Evolutionary conservation across 2,797 vertebrate genomes (phyloP).

Genomic region (Clarias pachynema): DNA sequence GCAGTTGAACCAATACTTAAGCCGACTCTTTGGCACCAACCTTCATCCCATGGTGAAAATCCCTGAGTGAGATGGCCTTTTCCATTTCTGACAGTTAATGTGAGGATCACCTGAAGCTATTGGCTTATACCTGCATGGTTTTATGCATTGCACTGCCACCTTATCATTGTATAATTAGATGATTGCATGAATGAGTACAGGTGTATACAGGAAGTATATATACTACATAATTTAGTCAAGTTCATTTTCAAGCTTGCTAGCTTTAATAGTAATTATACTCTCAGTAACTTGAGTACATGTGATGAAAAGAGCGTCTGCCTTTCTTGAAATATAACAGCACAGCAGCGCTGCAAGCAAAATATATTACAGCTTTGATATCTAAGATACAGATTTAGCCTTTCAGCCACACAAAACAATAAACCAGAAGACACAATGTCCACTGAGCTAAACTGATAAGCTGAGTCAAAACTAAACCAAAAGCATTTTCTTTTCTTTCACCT

Average conservation of each 20-base stretch:
- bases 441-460: not conserved
- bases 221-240: not conserved
- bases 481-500: not conserved
- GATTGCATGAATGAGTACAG: too few relatives aligned
- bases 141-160: too few relatives aligned
- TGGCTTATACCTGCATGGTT: too few relatives aligned
- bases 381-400: not conserved
- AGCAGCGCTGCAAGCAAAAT: not conserved
- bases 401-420: too few relatives aligned
- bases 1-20: too few relatives aligned
- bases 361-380: not conserved
- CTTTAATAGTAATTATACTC: not conserved
- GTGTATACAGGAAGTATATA: too few relatives aligned
- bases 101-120: too few relatives aligned
- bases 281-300: not conserved
- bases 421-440: not conserved
- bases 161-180: too few relatives aligned
- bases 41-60: too few relatives aligned
- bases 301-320: not conserved
- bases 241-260: not conserved
- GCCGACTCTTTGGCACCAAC: too few relatives aligned
- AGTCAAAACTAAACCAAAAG: not conserved
- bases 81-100: too few relatives aligned
- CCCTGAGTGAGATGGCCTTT: too few relatives aligned
- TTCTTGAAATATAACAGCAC: not conserved